Conservation (phyloP, 2,888 invertebrate species). For the Eulithis testata region DNA sequence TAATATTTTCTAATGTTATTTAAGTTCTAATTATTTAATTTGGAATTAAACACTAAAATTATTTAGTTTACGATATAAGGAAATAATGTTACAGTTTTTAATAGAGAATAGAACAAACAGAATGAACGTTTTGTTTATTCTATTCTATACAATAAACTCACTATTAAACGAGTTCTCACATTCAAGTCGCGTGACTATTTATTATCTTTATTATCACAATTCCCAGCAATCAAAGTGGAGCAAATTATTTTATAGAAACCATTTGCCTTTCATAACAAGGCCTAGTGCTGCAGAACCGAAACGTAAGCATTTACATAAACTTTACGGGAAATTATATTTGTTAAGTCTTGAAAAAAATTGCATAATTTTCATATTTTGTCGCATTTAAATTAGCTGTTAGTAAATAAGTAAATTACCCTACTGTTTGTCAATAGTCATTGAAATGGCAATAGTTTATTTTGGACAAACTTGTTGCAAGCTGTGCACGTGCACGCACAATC, state of each 20-base stretch:
- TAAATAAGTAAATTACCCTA: too few relatives aligned
- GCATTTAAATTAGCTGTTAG: too few relatives aligned
- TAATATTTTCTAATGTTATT: not conserved
- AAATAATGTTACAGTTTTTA: not conserved
- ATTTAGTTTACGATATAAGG: not conserved
- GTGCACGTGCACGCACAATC: not conserved
- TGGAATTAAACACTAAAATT: too few relatives aligned
- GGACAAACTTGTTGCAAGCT: too few relatives aligned
- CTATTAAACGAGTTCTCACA: slow-evolving; percentile 35
- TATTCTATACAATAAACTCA: slow-evolving; percentile 14
- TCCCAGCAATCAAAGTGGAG: slow-evolving; percentile 55
- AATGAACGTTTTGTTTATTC: not conserved
- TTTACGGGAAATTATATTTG: too few relatives aligned
- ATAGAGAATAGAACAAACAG: slow-evolving; percentile 11
- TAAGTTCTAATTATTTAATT: too few relatives aligned
- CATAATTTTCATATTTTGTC: too few relatives aligned
- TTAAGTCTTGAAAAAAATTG: too few relatives aligned
- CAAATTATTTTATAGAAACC: slow-evolving; percentile 51
- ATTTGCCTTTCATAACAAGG: slow-evolving; percentile 32
- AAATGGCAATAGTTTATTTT: too few relatives aligned
- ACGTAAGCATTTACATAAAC: not conserved
- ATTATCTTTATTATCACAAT: slow-evolving; percentile 49
- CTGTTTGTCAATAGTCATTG: too few relatives aligned
- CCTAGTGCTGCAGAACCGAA: slow-evolving; percentile 14
- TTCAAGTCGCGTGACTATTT: slow-evolving; percentile 53